These are phyloP conservation scores for Istiophorus platypterus DNA, from an alignment of 2,113 vertebrate species.

Conservation along the genomic window DNA sequence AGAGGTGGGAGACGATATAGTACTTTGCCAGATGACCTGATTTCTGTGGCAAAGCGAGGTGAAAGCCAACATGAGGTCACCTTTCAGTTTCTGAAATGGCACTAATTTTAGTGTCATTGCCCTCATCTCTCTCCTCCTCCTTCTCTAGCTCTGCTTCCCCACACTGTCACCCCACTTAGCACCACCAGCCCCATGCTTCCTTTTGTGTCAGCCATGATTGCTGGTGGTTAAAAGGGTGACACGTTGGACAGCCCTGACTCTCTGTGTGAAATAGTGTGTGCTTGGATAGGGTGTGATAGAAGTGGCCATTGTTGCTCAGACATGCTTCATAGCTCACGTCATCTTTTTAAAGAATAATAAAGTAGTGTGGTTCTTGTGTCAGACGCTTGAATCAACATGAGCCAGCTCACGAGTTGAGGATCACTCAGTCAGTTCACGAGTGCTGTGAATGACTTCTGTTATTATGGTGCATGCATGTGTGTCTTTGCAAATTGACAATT, in stretches of 20 bases:
- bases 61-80: conserved; percentile 73
- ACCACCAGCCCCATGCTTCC: conserved; percentile 28
- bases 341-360: background rate
- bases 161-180: conserved; percentile 52
- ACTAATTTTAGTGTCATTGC: conserved; percentile 77
- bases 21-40: conserved; percentile 43
- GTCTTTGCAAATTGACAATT: conserved; percentile 1
- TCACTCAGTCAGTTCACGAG: conserved; percentile 14
- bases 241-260: conserved; percentile 18
- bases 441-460: conserved; percentile 27
- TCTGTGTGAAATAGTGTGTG: background rate
- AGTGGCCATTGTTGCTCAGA: conserved; percentile 17
- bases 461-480: background rate
- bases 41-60: conserved; percentile 50
- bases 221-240: conserved; percentile 52
- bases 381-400: conserved; percentile 30
- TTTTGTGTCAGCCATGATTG: conserved; percentile 50
- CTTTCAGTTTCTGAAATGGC: conserved; percentile 68
- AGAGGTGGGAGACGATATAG: background rate
- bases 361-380: background rate
- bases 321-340: conserved; percentile 20
- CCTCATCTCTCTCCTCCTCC: conserved; percentile 54
- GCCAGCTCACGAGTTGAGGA: background rate
- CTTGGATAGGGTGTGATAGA: background rate
- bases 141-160: background rate